These are phyloP conservation scores for Phalangium opilio DNA, from an alignment of 2,888 invertebrate genomes.

Conservation along the genomic window DNA sequence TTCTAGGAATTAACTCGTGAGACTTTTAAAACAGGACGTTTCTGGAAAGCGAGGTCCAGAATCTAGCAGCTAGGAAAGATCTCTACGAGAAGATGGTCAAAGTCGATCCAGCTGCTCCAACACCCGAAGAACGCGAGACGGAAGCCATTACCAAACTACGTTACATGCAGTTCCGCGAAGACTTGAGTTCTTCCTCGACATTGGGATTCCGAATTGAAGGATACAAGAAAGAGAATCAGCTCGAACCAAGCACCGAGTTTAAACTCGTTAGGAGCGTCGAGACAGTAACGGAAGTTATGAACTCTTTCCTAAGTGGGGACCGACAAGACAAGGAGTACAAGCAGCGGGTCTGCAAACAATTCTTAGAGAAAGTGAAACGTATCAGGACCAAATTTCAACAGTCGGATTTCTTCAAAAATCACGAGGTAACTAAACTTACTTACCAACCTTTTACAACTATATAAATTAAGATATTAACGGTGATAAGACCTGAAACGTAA, in stretches of 20 bases:
- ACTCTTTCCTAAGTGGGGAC: conserved; percentile 49
- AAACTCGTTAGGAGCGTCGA: conserved; percentile 66
- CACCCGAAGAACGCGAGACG: conserved; percentile 57
- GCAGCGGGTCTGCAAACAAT: conserved; percentile 44
- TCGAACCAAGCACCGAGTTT: conserved; percentile 67
- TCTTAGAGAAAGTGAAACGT: conserved; percentile 55
- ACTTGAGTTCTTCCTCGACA: conserved; percentile 77
- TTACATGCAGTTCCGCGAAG: conserved; percentile 86
- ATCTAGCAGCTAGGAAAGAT: conserved; percentile 64
- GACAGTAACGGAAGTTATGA: conserved; percentile 56
- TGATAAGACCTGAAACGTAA: not conserved
- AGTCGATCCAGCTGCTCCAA: conserved; percentile 73
- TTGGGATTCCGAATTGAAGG: conserved; percentile 94
- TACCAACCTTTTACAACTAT: no score
- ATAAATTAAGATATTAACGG: not conserved
- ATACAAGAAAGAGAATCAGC: conserved; percentile 52
- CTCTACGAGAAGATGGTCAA: conserved; percentile 91
- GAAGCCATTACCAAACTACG: conserved; percentile 85
- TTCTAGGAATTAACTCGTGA: no score
- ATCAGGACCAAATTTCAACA: conserved; percentile 62
- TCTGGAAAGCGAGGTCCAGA: conserved; percentile 84
- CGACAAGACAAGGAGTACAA: conserved; percentile 22
- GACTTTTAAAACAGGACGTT: conserved; percentile 46
- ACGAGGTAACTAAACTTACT: conserved; percentile 55
- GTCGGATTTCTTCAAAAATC: conserved; percentile 60